Base-by-base conservation (phyloP, 2,888 invertebrate species). In the Allygus modestus region DNA sequence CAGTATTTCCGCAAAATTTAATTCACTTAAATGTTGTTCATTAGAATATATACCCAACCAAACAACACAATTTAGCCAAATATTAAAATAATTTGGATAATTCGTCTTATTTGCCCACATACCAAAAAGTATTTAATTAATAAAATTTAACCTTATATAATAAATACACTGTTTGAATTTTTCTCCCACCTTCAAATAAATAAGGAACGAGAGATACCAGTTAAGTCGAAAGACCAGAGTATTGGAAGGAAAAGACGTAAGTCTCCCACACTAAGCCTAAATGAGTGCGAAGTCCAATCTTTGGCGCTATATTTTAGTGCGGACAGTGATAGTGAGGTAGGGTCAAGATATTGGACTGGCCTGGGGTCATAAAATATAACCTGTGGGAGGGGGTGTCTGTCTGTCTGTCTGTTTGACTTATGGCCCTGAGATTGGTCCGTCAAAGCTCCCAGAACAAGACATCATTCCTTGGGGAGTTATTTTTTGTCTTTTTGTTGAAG, bases 271-370 rank as follows among this genome's bases (percentile, higher is more conserved):
- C 51, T 28, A 58, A 58, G 79, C 79, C 58, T 79, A 79, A 79
- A 58, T 54, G 79, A 79, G 79, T 79, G 58, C 28, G 1, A 23
- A 41, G 79, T 58, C 28, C 83, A 83, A 83, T 83, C 73, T 73
- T 28, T n/a, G 26, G 43, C 51, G 73, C 83, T 83, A 83, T 83
- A 83, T 83, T 83, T 83, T 73, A 83, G 73, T 73, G 58, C 31
- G 31, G 83, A 73, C 83, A 73, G 83, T 46, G 73, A 71, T 83
- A 83, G 83, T 73, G 83, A 46, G 65, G 69, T 43, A 73, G 83
- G 83, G 83, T 83, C 83, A 54, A 83, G 83, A 83, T 83, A 83
- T 83, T 83, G 83, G 83, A 51, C 83, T 43, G 73, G 73, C 23
- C 65, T 33, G 51, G 43, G 54, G 54, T 54, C 83, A 33, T 83